Evolutionary conservation across 2,888 invertebrate species (phyloP).

Genomic region (Hypsopygia costalis): DNA sequence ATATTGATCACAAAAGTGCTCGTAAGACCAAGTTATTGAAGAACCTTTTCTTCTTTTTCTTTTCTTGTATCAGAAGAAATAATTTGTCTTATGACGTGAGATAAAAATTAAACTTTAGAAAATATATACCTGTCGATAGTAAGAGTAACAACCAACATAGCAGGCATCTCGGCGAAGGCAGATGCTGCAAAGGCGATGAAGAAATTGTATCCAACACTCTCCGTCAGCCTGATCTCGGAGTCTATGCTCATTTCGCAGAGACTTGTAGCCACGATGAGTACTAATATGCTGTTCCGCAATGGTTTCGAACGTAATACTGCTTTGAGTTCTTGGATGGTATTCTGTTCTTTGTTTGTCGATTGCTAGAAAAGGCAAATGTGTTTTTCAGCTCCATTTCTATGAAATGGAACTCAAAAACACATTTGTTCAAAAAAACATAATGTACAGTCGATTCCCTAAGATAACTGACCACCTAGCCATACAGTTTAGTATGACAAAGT

Average conservation of each 20-base stretch:
- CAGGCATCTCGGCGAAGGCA: not conserved
- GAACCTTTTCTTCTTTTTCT: too few relatives aligned
- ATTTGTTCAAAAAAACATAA: too few relatives aligned
- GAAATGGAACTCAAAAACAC: too few relatives aligned
- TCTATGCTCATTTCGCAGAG: slow-evolving; percentile 42
- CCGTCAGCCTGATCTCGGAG: slow-evolving; percentile 35
- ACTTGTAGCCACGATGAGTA: slow-evolving; percentile 37
- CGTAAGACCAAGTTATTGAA: too few relatives aligned
- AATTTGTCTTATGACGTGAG: too few relatives aligned
- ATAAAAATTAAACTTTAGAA: too few relatives aligned
- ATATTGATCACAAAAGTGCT: too few relatives aligned
- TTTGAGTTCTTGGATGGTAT: slow-evolving; percentile 30
- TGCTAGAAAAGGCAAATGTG: slow-evolving; percentile 15
- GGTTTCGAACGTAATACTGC: slow-evolving; percentile 31
- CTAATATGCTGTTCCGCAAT: slow-evolving; percentile 32
- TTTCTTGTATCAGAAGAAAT: too few relatives aligned
- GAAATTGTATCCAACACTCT: not conserved
- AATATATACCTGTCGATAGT: not conserved
- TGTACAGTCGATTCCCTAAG: too few relatives aligned
- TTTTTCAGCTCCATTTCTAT: too few relatives aligned
- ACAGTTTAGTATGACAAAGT: too few relatives aligned
- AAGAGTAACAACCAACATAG: not conserved
- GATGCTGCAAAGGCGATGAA: not conserved
- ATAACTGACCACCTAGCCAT: too few relatives aligned
- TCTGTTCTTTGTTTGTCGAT: slow-evolving; percentile 25